phyloP scores from a whole-genome alignment of 1,140 invertebrate genomes.

The Hyposmocoma kahamanoa region DNA sequence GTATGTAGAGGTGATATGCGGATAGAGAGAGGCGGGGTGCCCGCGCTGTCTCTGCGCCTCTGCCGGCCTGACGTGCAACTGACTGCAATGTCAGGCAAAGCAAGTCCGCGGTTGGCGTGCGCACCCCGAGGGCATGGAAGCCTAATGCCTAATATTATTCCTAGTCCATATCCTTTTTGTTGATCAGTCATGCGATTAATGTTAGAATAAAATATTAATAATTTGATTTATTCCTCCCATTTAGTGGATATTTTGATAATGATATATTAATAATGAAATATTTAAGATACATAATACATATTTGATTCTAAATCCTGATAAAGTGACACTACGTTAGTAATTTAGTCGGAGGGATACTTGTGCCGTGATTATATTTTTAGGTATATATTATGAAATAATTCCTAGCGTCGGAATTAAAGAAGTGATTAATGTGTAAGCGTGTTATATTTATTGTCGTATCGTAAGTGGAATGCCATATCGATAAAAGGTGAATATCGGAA shows the following conservation, averaged over 20 bases:
- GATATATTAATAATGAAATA: slow-evolving; percentile 74
- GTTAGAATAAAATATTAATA: slow-evolving; percentile 71
- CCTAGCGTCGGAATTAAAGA: slow-evolving; percentile 73
- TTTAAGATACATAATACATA: slow-evolving; percentile 74
- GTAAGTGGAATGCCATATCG: slow-evolving; percentile 73
- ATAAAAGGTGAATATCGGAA: slow-evolving; percentile 71
- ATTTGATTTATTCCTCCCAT: slow-evolving; percentile 74
- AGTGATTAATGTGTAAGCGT: slow-evolving; percentile 73
- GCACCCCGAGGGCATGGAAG: slow-evolving; percentile 48
- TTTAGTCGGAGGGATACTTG: slow-evolving; percentile 74
- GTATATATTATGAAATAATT: slow-evolving; percentile 74
- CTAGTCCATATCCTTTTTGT: slow-evolving; percentile 73
- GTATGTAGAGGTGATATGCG: slow-evolving; percentile 63
- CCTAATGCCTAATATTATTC: slow-evolving; percentile 70
- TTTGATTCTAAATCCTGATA: slow-evolving; percentile 74
- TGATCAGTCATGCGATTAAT: slow-evolving; percentile 73
- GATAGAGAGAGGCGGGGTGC: slow-evolving; percentile 45
- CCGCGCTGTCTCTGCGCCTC: slow-evolving; percentile 20
- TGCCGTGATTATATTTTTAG: slow-evolving; percentile 74
- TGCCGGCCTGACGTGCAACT: slow-evolving; percentile 9
- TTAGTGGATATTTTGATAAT: slow-evolving; percentile 75
- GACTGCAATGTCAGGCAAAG: slow-evolving; percentile 3
- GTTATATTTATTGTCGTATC: slow-evolving; percentile 74
- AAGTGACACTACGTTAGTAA: slow-evolving; percentile 73
- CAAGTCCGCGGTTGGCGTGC: slow-evolving; percentile 13